These are phyloP conservation scores for Bombus sylvicola DNA, from an alignment of 1,140 invertebrate species.

Conservation along the genomic window DNA sequence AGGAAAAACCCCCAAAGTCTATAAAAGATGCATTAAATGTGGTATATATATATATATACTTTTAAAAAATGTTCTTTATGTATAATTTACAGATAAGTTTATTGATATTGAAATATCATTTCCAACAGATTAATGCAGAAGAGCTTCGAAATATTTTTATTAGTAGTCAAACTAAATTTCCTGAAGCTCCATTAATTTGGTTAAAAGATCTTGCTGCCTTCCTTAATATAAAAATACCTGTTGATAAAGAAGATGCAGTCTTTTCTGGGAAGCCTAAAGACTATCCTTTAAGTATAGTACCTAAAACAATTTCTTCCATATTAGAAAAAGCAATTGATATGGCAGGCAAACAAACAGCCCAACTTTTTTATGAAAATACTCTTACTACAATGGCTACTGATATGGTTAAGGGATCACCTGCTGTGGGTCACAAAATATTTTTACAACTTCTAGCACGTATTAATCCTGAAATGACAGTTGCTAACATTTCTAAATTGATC, in stretches of 20 bases:
- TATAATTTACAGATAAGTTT: slow-evolving; percentile 31
- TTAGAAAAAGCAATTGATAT: slow-evolving; percentile 84
- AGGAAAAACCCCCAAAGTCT: slow-evolving; percentile 85
- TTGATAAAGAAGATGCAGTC: slow-evolving; percentile 85
- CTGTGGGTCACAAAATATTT: slow-evolving; percentile 88
- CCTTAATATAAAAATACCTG: slow-evolving; percentile 85
- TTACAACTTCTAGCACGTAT: slow-evolving; percentile 87
- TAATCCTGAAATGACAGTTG: slow-evolving; percentile 85
- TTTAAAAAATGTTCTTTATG: slow-evolving; percentile 15
- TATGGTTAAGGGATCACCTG: slow-evolving; percentile 85
- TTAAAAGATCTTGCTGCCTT: slow-evolving; percentile 86
- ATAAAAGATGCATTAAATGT: slow-evolving; percentile 86
- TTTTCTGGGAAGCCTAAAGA: slow-evolving; percentile 82
- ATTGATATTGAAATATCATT: background rate
- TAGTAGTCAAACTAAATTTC: slow-evolving; percentile 84
- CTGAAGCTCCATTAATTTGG: slow-evolving; percentile 85
- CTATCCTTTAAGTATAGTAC: slow-evolving; percentile 84
- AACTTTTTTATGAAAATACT: slow-evolving; percentile 86
- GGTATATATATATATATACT: slow-evolving; percentile 75
- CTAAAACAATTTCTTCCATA: slow-evolving; percentile 81
- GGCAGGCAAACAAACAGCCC: slow-evolving; percentile 83
- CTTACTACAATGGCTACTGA: slow-evolving; percentile 86
- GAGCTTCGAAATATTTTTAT: slow-evolving; percentile 83
- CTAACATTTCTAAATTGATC: slow-evolving; percentile 85
- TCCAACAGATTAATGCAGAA: slow-evolving; percentile 83